Percentiles rank a stretch among this genome's conserved stretches.
phyloP scores from a whole-genome alignment of 2,888 invertebrate genomes.

The Rapana venosa region DNA sequence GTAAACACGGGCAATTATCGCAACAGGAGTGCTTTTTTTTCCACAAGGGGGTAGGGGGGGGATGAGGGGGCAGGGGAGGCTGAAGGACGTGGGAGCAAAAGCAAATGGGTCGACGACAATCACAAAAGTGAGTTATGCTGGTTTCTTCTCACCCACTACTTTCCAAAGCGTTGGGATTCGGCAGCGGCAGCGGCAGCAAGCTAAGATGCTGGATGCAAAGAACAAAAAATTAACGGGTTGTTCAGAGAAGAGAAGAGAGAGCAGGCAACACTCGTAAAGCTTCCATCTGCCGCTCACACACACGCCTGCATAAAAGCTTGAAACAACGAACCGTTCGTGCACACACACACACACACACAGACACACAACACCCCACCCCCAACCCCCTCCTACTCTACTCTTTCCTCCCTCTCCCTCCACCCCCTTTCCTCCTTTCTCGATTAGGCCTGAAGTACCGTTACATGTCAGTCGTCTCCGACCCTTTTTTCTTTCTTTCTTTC shows the following conservation, averaged over 20 bases:
- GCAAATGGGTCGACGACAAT: background rate
- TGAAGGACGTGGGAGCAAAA: background rate
- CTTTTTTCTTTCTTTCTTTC: background rate
- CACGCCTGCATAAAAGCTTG: conserved; percentile 5
- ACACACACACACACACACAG: no score
- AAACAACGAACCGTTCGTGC: background rate
- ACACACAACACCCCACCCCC: no score
- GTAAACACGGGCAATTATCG: conserved; percentile 25
- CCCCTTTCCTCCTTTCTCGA: conserved; percentile 1
- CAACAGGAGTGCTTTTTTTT: background rate
- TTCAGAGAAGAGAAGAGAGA: background rate
- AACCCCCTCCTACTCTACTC: background rate
- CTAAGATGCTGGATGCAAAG: background rate
- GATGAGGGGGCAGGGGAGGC: background rate
- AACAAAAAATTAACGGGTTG: background rate
- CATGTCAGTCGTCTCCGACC: conserved; percentile 2
- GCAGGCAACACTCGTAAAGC: conserved; percentile 22
- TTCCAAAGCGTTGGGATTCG: background rate
- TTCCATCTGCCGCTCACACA: conserved; percentile 20
- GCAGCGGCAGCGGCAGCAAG: background rate
- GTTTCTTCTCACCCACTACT: background rate
- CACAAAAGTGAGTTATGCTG: background rate
- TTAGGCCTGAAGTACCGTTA: conserved; percentile 35
- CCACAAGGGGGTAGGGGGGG: background rate
- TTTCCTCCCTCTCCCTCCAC: background rate